phyloP scores from a whole-genome alignment of 30 jellyfish, hydroid and myxozoan species.

The Turritopsis rubra region DNA sequence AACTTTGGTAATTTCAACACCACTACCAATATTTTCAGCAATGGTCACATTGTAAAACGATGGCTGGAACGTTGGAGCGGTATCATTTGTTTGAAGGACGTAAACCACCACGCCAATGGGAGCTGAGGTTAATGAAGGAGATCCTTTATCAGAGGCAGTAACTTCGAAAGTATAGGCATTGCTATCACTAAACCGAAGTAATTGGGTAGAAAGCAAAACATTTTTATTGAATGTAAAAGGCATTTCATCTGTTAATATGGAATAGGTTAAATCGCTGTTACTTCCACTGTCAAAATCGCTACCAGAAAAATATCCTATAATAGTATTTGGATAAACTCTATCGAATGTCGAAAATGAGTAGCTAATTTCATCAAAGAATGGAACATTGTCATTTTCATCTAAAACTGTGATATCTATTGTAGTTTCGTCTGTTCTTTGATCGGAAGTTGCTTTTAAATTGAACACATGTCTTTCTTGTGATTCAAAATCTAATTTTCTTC shows the following conservation, averaged over 20 bases:
- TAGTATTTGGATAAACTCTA: slow-evolving; percentile 23
- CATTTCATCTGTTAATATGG: slow-evolving; percentile 2
- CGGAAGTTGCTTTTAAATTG: slow-evolving; percentile 29
- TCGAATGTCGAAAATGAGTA: slow-evolving; percentile 35
- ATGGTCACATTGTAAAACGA: slow-evolving; percentile 36
- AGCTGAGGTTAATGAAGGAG: slow-evolving; percentile 29
- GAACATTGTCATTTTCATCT: slow-evolving; percentile 59
- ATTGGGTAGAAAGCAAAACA: neutral
- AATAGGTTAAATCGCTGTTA: slow-evolving; percentile 43
- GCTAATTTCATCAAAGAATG: slow-evolving; percentile 31
- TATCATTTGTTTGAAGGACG: slow-evolving; percentile 55
- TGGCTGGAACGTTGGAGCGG: slow-evolving; percentile 63
- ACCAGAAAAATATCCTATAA: slow-evolving; percentile 52
- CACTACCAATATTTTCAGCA: slow-evolving; percentile 59
- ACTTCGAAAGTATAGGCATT: slow-evolving; percentile 27
- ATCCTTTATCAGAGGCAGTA: slow-evolving; percentile 68
- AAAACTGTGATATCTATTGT: slow-evolving; percentile 21
- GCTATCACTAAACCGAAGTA: neutral
- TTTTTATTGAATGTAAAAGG: slow-evolving; percentile 7
- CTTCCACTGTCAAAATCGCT: slow-evolving; percentile 57
- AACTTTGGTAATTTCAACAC: slow-evolving; percentile 34
- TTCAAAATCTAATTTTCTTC: slow-evolving; percentile 23
- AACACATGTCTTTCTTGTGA: slow-evolving; percentile 27
- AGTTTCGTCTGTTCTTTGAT: neutral
- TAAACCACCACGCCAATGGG: slow-evolving; percentile 22